Conservation (phyloP, 2,113 vertebrate species). For the Cryptotis parvus region DNA sequence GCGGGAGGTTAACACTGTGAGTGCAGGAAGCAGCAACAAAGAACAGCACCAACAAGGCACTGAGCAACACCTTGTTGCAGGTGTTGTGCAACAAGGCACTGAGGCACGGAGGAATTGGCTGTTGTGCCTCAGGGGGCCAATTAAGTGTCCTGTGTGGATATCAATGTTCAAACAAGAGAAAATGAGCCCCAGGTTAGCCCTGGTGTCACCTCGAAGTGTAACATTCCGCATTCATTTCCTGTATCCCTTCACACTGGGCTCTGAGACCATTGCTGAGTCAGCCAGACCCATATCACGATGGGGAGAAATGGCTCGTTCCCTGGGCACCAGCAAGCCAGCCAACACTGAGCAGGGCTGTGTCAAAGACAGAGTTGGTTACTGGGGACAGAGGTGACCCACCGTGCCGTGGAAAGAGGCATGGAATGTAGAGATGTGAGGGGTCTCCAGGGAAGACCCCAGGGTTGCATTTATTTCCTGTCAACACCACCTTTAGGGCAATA, state of each 20-base stretch:
- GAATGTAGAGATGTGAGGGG: background rate
- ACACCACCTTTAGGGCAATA: background rate
- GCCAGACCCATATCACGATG: conserved; percentile 5
- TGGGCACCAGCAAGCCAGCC: background rate
- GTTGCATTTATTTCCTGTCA: conserved; percentile 64
- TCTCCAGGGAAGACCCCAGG: background rate
- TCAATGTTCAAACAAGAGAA: background rate
- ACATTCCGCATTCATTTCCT: background rate
- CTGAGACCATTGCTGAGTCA: background rate
- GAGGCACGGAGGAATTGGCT: background rate
- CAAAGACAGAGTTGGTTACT: background rate
- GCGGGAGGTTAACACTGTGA: background rate
- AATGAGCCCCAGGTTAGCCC: background rate
- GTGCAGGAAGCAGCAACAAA: background rate
- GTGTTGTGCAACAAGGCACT: too few species aligned
- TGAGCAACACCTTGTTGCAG: too few species aligned
- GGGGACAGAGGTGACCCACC: background rate
- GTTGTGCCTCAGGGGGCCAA: background rate
- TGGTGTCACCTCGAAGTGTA: background rate
- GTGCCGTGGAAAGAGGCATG: background rate
- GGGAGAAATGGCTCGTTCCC: conserved; percentile 23
- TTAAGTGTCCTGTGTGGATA: background rate
- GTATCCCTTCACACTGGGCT: background rate
- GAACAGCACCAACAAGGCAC: background rate
- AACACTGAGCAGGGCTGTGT: conserved; percentile 31